phyloP scores from a whole-genome alignment of 2,888 invertebrate genomes.

The Acanthoscelides obtectus region DNA sequence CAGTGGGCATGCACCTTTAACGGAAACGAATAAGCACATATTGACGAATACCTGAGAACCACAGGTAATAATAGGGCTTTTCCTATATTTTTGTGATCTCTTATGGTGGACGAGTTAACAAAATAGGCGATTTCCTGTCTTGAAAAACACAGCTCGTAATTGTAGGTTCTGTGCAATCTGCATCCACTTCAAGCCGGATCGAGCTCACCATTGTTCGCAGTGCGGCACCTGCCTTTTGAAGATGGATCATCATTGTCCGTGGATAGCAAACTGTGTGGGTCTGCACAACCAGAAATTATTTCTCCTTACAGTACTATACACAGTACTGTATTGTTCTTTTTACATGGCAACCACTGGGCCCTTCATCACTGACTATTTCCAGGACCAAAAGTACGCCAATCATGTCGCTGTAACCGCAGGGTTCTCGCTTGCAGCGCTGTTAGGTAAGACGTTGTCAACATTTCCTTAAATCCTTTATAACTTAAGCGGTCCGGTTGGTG shows the following conservation, averaged over 20 bases:
- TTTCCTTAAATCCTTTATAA: no score
- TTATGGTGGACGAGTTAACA: no score
- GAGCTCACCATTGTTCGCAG: conserved; percentile 36
- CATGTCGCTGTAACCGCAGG: background rate
- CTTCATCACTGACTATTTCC: background rate
- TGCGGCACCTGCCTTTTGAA: conserved; percentile 35
- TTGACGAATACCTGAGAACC: no score
- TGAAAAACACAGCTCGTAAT: conserved; percentile 5
- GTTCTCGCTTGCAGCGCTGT: background rate
- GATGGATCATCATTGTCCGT: conserved; percentile 41
- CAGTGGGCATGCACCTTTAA: no score
- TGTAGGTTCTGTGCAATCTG: conserved; percentile 33
- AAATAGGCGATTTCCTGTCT: conserved; percentile 1
- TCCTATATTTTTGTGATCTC: no score
- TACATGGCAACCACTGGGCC: conserved; percentile 14
- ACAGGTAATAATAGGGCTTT: no score
- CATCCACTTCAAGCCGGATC: conserved; percentile 35
- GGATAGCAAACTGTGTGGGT: conserved; percentile 37
- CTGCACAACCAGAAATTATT: conserved; percentile 35
- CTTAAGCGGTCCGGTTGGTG: no score
- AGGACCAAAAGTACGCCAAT: background rate
- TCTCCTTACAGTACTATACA: conserved; percentile 30
- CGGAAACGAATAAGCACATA: no score
- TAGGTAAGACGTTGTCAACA: background rate
- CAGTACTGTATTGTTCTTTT: conserved; percentile 21